phyloP scores from a whole-genome alignment of 2,113 vertebrate genomes.

The Equus przewalskii region DNA sequence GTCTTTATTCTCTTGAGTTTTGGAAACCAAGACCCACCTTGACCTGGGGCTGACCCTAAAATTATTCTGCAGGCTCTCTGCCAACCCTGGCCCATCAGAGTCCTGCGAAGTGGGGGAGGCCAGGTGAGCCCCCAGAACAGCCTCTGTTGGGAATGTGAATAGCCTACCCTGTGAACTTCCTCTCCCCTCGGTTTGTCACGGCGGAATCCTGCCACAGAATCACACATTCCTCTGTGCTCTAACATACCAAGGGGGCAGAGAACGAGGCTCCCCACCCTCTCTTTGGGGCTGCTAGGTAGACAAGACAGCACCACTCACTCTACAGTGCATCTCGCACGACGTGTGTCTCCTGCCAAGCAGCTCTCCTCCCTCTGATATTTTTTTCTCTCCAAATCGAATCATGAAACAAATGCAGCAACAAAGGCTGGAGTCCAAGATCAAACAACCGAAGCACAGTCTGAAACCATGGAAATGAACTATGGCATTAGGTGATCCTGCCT shows the following conservation, averaged over 20 bases:
- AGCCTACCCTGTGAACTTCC: neutral
- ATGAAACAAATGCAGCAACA: neutral
- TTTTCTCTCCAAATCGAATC: neutral
- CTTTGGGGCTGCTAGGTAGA: neutral
- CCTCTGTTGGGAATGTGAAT: neutral
- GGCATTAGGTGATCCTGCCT: neutral
- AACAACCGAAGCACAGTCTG: accelerated
- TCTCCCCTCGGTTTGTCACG: neutral
- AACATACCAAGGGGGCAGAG: neutral
- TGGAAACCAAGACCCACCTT: neutral
- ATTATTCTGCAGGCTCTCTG: neutral
- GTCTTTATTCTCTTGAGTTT: neutral
- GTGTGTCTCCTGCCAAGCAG: too few species aligned
- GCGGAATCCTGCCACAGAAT: neutral
- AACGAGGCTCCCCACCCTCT: neutral
- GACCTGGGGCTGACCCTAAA: neutral
- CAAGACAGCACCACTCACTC: neutral
- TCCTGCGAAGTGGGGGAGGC: neutral
- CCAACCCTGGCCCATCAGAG: neutral
- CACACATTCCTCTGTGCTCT: neutral
- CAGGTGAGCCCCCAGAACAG: neutral
- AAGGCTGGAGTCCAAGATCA: neutral
- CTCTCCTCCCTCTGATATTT: neutral
- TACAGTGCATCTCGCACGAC: neutral
- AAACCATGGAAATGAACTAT: neutral